phyloP scores from a whole-genome alignment of 2,797 vertebrate genomes.

The Anabacerthia variegaticeps region DNA sequence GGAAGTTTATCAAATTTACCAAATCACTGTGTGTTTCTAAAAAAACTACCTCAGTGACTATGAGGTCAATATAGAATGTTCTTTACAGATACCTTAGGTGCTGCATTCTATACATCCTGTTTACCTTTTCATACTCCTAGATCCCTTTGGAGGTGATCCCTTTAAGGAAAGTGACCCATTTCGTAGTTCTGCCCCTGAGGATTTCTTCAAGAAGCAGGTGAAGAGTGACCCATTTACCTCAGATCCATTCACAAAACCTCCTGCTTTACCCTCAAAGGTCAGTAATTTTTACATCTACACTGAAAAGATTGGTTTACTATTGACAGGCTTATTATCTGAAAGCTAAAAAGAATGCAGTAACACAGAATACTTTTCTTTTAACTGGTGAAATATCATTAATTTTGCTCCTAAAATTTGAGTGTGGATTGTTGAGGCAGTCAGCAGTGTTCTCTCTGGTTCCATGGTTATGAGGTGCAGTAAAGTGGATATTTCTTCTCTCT shows the following conservation, averaged over 20 bases:
- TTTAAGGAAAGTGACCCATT: conserved; percentile 87
- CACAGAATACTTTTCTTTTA: neutral
- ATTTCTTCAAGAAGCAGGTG: conserved; percentile 92
- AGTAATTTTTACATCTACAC: neutral
- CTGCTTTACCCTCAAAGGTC: conserved; percentile 88
- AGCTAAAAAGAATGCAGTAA: neutral
- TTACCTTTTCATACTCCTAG: conserved; percentile 28
- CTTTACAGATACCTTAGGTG: fast-evolving
- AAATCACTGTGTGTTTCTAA: neutral
- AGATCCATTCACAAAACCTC: conserved; percentile 90
- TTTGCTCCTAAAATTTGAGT: neutral
- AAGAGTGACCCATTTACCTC: conserved; percentile 91
- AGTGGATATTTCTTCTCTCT: neutral
- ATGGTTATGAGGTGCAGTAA: neutral
- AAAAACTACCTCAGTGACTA: neutral
- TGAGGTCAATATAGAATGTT: neutral
- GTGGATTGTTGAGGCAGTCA: neutral
- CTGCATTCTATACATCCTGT: neutral
- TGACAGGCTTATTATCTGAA: neutral
- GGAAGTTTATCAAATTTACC: neutral
- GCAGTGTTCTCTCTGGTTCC: neutral
- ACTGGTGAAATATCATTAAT: neutral
- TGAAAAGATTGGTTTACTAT: neutral
- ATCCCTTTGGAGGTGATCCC: conserved; percentile 80
- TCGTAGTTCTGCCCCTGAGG: conserved; percentile 85